phyloP scores from a whole-genome alignment of 1,140 invertebrate species.

The Caerostris extrusa region DNA sequence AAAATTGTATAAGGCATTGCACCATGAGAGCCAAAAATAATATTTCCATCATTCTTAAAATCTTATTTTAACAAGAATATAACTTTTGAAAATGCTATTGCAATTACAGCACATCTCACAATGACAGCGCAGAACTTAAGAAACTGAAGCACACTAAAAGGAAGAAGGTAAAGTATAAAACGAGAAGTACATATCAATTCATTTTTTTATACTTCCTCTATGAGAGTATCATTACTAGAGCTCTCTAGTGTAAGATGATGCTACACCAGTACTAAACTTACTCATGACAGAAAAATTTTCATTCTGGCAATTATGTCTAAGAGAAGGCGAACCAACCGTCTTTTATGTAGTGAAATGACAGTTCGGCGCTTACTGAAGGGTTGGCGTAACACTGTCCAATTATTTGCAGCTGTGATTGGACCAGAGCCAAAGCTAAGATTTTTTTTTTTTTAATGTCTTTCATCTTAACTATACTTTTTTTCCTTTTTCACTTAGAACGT shows the following conservation, averaged over 20 bases:
- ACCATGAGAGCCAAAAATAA: background rate
- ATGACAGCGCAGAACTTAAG: background rate
- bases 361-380: background rate
- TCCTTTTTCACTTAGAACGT: background rate
- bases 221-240: background rate
- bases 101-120: background rate
- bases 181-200: background rate
- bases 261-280: background rate
- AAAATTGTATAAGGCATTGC: background rate
- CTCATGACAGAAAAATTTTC: constrained; percentile 43
- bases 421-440: background rate
- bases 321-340: constrained; percentile 2
- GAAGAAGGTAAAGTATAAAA: background rate
- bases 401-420: constrained; percentile 40
- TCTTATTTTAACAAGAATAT: background rate
- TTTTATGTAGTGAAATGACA: constrained; percentile 40
- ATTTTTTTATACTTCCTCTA: background rate
- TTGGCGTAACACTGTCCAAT: constrained; percentile 36
- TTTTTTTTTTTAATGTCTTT: background rate
- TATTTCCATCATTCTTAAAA: background rate
- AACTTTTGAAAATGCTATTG: no score
- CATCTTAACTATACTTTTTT: background rate
- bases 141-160: background rate
- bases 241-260: background rate
- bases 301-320: constrained; percentile 37